Percentiles rank a stretch among this genome's conserved stretches.
phyloP scores from a whole-genome alignment of 2,113 vertebrate species.

The Arothron firmamentum region DNA sequence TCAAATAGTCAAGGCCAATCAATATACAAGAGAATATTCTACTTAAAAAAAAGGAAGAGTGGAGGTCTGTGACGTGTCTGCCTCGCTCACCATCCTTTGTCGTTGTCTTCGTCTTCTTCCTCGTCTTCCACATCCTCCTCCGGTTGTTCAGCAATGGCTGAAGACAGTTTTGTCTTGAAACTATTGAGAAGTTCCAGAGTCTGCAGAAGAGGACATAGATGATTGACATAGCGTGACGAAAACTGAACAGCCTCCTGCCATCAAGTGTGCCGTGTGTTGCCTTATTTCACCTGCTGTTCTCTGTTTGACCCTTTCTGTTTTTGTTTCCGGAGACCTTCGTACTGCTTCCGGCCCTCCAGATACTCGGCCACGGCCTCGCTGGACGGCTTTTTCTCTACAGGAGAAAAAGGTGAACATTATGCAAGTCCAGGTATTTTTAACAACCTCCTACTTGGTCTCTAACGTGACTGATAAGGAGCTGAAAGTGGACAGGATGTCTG shows the following conservation, averaged over 20 bases:
- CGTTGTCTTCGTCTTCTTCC: constrained; percentile 58
- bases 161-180: constrained; percentile 91
- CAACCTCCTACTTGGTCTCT: neutral
- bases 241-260: neutral
- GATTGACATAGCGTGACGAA: neutral
- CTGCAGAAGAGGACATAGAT: constrained; percentile 59
- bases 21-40: no score
- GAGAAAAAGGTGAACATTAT: constrained; percentile 10
- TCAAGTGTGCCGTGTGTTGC: no score
- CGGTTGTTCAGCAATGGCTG: constrained; percentile 87
- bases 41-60: no score
- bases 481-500: constrained; percentile 17
- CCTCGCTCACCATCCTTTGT: constrained; percentile 88
- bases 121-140: constrained; percentile 73
- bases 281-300: constrained; percentile 60
- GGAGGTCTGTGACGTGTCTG: no score
- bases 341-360: constrained; percentile 87
- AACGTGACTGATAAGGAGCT: constrained; percentile 17
- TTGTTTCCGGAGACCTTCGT: constrained; percentile 80
- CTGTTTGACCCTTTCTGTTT: constrained; percentile 59
- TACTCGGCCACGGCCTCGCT: constrained; percentile 88
- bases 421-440: neutral
- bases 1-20: no score
- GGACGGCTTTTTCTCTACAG: constrained; percentile 71
- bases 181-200: constrained; percentile 85